Evolutionary conservation across 2,797 vertebrate genomes (phyloP).

Genomic region (Monodelphis domestica): DNA sequence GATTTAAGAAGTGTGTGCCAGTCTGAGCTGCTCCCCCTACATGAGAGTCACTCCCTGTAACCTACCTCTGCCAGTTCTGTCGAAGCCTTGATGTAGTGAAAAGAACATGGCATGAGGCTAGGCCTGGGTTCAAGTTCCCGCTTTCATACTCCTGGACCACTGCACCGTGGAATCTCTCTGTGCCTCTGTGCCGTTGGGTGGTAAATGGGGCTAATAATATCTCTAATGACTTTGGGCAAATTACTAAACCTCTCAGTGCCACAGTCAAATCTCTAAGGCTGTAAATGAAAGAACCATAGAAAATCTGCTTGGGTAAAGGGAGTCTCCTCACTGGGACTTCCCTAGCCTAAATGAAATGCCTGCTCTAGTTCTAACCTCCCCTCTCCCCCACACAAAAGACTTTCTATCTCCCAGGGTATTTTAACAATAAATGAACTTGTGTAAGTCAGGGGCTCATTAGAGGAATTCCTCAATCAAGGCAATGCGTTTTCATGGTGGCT

Average conservation of each 20-base stretch:
- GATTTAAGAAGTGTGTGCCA: rapidly evolving
- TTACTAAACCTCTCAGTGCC: not conserved
- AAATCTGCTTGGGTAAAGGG: not conserved
- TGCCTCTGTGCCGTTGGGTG: not conserved
- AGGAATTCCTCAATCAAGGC: not conserved
- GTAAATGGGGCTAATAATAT: not conserved
- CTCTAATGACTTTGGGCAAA: not conserved
- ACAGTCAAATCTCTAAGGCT: not conserved
- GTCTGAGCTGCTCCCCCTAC: not conserved
- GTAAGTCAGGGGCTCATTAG: not conserved
- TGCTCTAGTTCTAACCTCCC: not conserved
- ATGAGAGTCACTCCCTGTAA: not conserved
- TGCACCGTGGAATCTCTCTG: not conserved
- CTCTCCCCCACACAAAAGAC: not conserved
- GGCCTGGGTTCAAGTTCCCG: not conserved
- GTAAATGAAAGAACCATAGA: not conserved
- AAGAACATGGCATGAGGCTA: not conserved
- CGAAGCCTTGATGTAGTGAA: not conserved
- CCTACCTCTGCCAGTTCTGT: rapidly evolving
- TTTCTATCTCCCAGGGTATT: not conserved
- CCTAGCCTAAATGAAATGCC: not conserved
- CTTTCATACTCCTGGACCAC: not conserved
- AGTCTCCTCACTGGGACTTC: not conserved
- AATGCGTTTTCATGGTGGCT: not conserved
- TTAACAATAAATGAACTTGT: not conserved